Percentiles rank a stretch among this genome's conserved stretches.
Conservation (phyloP, 2,888 invertebrate genomes). For the Eremobia ochroleuca region DNA sequence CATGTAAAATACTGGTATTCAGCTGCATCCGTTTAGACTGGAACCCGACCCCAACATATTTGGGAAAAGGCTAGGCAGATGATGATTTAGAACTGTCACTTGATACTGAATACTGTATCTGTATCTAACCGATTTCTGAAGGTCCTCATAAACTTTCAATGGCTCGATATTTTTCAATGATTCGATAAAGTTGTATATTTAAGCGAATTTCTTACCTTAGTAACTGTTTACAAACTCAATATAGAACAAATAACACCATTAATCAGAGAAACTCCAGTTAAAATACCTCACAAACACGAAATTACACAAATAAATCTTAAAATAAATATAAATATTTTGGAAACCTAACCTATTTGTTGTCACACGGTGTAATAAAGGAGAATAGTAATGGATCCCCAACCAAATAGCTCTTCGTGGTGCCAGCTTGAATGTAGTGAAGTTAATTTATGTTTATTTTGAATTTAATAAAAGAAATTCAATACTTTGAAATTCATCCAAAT, state of each 20-base stretch:
- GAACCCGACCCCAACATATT: background rate
- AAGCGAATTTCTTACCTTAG: background rate
- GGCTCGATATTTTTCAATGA: background rate
- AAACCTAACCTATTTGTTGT: conserved; percentile 83
- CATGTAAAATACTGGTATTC: background rate
- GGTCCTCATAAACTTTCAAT: background rate
- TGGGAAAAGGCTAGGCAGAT: too few relatives aligned
- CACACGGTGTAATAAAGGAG: conserved; percentile 77
- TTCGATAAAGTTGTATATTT: background rate
- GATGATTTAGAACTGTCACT: background rate
- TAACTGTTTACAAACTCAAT: background rate
- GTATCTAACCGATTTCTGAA: background rate
- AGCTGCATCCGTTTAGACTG: background rate
- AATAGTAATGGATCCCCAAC: conserved; percentile 83
- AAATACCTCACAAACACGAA: background rate
- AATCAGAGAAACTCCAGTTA: background rate
- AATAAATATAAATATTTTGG: conserved; percentile 51
- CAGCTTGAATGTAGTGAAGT: conserved; percentile 79
- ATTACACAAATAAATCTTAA: conserved; percentile 26
- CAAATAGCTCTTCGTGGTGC: conserved; percentile 84
- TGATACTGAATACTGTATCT: background rate
- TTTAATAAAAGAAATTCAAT: conserved; percentile 26
- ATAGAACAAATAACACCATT: background rate
- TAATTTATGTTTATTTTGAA: conserved; percentile 42
- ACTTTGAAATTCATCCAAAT: conserved; percentile 51